These are phyloP conservation scores for Micromussa lordhowensis DNA, from an alignment of 92 coral and sea anemone genomes.

Conservation along the genomic window DNA sequence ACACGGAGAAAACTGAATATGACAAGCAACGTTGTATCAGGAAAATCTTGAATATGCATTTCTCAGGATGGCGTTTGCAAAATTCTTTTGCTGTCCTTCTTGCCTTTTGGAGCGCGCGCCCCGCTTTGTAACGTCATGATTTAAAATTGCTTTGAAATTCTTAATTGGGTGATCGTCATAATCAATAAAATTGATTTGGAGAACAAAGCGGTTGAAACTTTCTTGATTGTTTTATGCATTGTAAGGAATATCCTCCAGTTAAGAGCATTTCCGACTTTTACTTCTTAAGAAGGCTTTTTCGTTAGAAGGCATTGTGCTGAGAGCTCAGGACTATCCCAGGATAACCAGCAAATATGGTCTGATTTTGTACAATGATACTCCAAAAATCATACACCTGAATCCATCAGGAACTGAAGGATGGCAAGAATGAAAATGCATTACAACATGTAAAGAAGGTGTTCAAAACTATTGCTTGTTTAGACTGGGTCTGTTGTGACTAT, in stretches of 20 bases:
- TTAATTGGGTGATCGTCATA: neutral
- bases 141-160: neutral
- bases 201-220: neutral
- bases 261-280: neutral
- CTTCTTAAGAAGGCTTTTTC: neutral
- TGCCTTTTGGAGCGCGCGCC: slow-evolving; percentile 4
- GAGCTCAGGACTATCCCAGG: neutral
- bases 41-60: slow-evolving; percentile 69
- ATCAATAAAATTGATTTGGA: neutral
- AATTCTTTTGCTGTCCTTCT: no score
- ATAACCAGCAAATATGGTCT: neutral
- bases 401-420: neutral
- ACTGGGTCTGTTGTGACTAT: no score
- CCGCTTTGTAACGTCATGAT: slow-evolving; percentile 20
- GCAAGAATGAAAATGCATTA: neutral
- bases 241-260: neutral
- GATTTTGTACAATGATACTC: neutral
- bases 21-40: slow-evolving; percentile 80
- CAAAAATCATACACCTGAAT: neutral
- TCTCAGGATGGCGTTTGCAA: neutral
- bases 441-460: neutral
- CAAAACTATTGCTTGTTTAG: no score
- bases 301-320: neutral
- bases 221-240: neutral
- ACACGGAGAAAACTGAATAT: slow-evolving; percentile 75